phyloP scores from a whole-genome alignment of 2,888 invertebrate genomes.

The Elysia crispata region DNA sequence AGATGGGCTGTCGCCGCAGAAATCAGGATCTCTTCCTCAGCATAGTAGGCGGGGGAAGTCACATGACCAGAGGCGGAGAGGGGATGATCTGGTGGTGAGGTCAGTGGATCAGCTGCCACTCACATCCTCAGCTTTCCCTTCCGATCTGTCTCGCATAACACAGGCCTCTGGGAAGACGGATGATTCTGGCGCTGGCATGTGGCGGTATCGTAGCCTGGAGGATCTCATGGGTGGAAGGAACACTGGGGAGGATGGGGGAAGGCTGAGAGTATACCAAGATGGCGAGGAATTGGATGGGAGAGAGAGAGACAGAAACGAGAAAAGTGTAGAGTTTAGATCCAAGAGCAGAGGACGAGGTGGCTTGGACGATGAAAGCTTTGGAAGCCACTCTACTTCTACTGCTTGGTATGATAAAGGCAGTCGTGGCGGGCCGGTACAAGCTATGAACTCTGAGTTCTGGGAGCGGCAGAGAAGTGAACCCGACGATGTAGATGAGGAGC shows the following conservation, averaged over 20 bases:
- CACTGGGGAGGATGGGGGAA: background rate
- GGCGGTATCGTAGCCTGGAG: conserved; percentile 44
- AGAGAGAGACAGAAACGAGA: background rate
- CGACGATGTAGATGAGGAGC: background rate
- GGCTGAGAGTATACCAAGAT: background rate
- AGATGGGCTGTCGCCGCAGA: background rate
- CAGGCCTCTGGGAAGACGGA: background rate
- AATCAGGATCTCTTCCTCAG: conserved; percentile 12
- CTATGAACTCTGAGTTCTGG: conserved; percentile 43
- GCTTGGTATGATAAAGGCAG: no score
- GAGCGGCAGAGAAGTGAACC: conserved; percentile 14
- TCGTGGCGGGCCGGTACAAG: conserved; percentile 20
- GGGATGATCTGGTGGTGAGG: no score
- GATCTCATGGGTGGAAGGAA: conserved; percentile 19
- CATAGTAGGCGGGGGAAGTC: no score
- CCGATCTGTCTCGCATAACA: conserved; percentile 26
- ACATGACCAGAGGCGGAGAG: no score
- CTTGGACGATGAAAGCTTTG: no score
- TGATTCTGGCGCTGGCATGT: conserved; percentile 3
- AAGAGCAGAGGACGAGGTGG: background rate
- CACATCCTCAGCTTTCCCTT: background rate
- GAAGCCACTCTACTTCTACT: no score
- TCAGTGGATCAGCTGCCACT: no score
- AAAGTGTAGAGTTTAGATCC: background rate
- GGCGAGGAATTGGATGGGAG: background rate